Evolutionary conservation across 2,113 vertebrate genomes (phyloP), one percentile per base, ranked within the genome.

Genomic region (Callopanchax toddi): DNA sequence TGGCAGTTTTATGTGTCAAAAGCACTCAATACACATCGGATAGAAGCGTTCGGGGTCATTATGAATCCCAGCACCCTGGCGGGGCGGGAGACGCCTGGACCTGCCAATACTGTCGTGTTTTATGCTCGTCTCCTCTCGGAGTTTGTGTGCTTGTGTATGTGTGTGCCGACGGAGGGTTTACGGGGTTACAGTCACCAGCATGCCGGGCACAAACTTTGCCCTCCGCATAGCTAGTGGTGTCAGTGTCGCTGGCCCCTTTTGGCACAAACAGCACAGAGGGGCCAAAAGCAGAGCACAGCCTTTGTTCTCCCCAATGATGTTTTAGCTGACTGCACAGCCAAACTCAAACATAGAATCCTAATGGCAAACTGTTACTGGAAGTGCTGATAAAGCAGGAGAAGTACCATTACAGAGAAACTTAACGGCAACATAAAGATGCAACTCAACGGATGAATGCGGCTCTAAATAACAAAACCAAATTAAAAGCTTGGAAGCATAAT

Each of bases 1-100:
- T 71, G 75, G 79, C 87, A 92, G 91, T 90, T 96, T 93, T 89
- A 89, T 90, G 89, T 94, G 93, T 93, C 93, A 93, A 89, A 90
- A 92, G 88, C 76, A 75, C 85, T 95, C 94, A 94, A 91, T 91
- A 88, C 85, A 58, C 82, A 78, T 90, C 85, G 92, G 89, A 90
- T 80, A 87, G 90, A 91, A 89, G 89, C 88, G 89, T 80, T 75
- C 86, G 83, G 89, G 87, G 79, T 89, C 86, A 44, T 90, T 91
- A 89, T 91, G 92, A 91, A 91, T 91, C 87, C 83, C 87, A 86
- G 22, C 85, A 82, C 89, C 77, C 84, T 68, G 72, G 87, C 88
- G 91, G 86, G 87, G 79, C 83, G 7, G 52, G 32, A 36, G 18
- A 12, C 36, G 55, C 50, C 11, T 40, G 79, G 88, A 91, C 86